Evolutionary conservation across 1,140 invertebrate species (phyloP), one percentile per base, ranked within the genome.

Genomic region (Hycleus phaleratus): DNA sequence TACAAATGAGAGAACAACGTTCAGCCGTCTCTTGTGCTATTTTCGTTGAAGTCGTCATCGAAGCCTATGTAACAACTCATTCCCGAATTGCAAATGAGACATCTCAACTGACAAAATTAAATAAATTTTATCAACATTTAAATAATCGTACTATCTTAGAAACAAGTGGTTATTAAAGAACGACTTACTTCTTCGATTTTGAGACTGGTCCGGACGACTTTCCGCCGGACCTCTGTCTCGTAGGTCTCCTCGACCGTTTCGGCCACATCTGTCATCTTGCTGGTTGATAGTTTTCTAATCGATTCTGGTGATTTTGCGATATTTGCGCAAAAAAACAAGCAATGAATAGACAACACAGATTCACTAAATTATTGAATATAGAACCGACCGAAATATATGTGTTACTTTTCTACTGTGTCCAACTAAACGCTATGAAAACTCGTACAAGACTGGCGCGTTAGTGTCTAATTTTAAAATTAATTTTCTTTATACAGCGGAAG

Each of bases 161-260:
- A n/a, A 42, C 48, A 49, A 25, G 48, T 49, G 44, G 52, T 46
- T 43, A 46, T 49, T 38, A 38, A 11, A 32, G 32, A 49, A 9
- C 45, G 38, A 70, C 68, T 70, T 70, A 70, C 68, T 70, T 81
- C 79, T 72, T 81, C 74, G 59, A 81, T 81, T 61, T 74, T 79
- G 59, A 79, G 76, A 65, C 77, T 80, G 40, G 76, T 79, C 54
- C 78, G 74, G 9, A 78, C 72, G 55, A 77, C 76, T 66, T 80
- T 81, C 38, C 77, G 74, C 26, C 76, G 73, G n/a, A 78, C 78
- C 42, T 75, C 77, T n/a, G 77, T 79, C 65, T 80, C 79, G 59
- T 73, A 75, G 32, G 64, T 66, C 64, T 76, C 73, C 59, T 76
- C 73, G 46, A 75, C 70, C 46, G 72, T 73, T 54, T 72, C 71